Base-by-base conservation (phyloP, 2,113 vertebrate species). In the Corvus hawaiiensis region DNA sequence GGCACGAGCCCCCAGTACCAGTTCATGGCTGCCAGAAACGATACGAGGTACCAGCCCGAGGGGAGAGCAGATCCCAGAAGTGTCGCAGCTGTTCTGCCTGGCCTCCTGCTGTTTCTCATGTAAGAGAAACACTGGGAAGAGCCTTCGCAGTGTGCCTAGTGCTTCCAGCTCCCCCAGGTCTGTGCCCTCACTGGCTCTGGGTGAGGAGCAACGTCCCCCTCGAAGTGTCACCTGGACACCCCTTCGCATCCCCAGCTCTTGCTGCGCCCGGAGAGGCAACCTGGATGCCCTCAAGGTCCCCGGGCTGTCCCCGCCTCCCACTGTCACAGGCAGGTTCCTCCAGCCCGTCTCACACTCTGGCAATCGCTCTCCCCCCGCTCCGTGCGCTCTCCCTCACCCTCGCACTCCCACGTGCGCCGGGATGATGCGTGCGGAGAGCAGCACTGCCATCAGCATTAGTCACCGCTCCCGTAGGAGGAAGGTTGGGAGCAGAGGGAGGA, bases 391-490 rank as follows among this genome's bases (percentile, higher is more conserved):
- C 49, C 26, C 78, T 74, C 91, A 19, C 94, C 88, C 95, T 71
- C 86, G 27, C 92, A 58, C 90, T 74, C 95, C 92, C 93, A 54
- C 76, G 2, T 0, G n/a, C 8, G 4, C 68, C 0, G 17, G 52
- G 84, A 81, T 88, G 97, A 85, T 95, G 96, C 97, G 94, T 43
- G 74, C 72, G 44, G 49, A 43, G 95, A 90, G 90, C 48, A 79
- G 94, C 27, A 15, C 89, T 94, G 95, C 91, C 92, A 77, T 84
- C 94, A 76, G 97, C 98, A 16, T 98, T 95, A 97, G 93, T 98
- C 98, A 98, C 94, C 33, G 8, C 93, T 94, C 89, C 73, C 23
- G 97, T 77, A 33, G 97, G 97, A 97, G 97, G 96, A 56, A 68
- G 94, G 64, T 18, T 56, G 89, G 5, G 30, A 92, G 92, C 73